These are phyloP conservation scores for Atlantisia rogersi DNA, from an alignment of 2,113 vertebrate genomes.

Conservation along the genomic window DNA sequence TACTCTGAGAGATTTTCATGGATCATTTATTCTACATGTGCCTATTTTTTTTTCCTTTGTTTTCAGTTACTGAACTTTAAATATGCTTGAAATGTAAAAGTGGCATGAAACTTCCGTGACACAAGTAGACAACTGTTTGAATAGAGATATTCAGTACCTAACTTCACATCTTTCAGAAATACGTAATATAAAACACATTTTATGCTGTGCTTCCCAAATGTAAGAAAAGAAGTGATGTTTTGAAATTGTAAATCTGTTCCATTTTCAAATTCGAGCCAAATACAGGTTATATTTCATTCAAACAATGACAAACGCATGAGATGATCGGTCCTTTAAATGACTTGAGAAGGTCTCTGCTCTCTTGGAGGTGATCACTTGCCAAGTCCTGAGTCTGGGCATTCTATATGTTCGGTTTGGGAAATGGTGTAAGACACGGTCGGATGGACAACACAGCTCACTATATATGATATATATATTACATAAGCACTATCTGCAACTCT, in stretches of 20 bases:
- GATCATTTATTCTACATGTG: slow-evolving; percentile 73
- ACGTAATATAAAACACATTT: background rate
- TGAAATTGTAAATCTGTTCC: background rate
- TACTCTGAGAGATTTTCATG: slow-evolving; percentile 49
- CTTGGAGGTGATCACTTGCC: background rate
- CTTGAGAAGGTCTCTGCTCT: background rate
- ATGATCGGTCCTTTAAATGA: background rate
- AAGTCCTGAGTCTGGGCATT: background rate
- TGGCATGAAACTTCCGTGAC: slow-evolving; percentile 84
- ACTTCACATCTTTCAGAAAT: background rate
- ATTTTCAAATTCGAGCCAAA: background rate
- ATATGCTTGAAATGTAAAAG: slow-evolving; percentile 85
- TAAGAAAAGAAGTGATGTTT: background rate
- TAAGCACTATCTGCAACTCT: background rate
- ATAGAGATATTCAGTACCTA: background rate
- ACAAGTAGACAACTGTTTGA: slow-evolving; percentile 44
- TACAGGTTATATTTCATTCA: background rate
- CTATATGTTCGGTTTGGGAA: background rate
- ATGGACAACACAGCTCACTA: background rate
- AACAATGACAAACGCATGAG: background rate
- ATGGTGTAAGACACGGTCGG: background rate
- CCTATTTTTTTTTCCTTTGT: slow-evolving; percentile 68
- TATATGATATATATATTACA: too few species aligned
- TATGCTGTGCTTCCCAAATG: background rate
- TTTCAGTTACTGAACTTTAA: slow-evolving; percentile 81